phyloP scores from a whole-genome alignment of 2,113 vertebrate genomes.

The Coturnix japonica region DNA sequence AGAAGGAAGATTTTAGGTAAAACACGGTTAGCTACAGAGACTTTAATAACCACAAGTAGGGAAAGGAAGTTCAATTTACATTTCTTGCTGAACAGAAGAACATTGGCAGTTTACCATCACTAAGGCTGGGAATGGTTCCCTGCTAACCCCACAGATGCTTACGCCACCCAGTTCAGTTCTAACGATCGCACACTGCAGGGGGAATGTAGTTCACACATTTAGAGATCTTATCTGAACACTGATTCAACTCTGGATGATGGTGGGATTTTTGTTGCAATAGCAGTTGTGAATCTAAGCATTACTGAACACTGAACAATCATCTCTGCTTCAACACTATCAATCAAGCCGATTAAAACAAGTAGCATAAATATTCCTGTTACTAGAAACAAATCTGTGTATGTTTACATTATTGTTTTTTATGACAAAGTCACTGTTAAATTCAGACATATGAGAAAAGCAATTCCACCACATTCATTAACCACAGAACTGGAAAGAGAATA shows the following conservation, averaged over 20 bases:
- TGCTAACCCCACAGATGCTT: fast-evolving
- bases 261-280: neutral
- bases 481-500: constrained; percentile 25
- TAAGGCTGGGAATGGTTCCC: neutral
- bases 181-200: neutral
- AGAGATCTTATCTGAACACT: neutral
- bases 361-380: neutral
- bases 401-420: neutral
- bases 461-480: neutral
- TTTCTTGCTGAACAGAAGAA: neutral
- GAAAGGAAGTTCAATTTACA: neutral
- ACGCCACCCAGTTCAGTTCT: neutral
- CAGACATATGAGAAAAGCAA: neutral
- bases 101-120: neutral
- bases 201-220: neutral
- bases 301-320: neutral
- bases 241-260: neutral
- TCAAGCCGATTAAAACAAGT: neutral
- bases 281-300: neutral
- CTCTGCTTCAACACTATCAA: neutral
- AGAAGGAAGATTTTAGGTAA: neutral
- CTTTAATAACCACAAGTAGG: neutral
- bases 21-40: neutral
- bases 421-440: neutral
- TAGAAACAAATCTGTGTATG: neutral